Evolutionary conservation across 2,888 invertebrate species (phyloP).

Genomic region (Lordiphosa andalusiaca): DNA sequence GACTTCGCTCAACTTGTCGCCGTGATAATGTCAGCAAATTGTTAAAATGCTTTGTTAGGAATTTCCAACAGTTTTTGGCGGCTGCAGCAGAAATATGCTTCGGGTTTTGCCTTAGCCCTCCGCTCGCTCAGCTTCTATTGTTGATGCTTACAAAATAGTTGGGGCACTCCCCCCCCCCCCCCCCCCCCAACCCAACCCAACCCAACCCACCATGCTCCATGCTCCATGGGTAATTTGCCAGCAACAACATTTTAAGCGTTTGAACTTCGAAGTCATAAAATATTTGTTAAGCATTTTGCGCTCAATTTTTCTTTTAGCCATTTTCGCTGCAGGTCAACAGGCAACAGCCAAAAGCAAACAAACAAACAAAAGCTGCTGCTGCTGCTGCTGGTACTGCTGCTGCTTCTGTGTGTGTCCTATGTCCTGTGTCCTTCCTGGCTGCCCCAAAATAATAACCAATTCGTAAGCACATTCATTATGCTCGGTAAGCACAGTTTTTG

Average conservation of each 20-base stretch:
- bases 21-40: conserved; percentile 74
- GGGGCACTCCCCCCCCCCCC: conserved; percentile 25
- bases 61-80: conserved; percentile 69
- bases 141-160: conserved; percentile 37
- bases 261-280: conserved; percentile 70
- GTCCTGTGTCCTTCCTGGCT: conserved; percentile 10
- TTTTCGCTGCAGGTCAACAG: conserved; percentile 61
- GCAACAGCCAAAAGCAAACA: conserved; percentile 48
- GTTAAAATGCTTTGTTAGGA: conserved; percentile 73
- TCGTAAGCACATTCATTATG: conserved; percentile 66
- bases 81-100: conserved; percentile 11
- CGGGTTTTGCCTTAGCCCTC: conserved; percentile 10
- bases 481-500: conserved; percentile 25
- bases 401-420: conserved; percentile 1
- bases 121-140: conserved; percentile 4
- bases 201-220: too few species aligned
- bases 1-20: conserved; percentile 72
- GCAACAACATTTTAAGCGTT: conserved; percentile 61
- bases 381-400: conserved; percentile 5
- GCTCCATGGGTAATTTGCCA: conserved; percentile 64
- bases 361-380: conserved; percentile 4
- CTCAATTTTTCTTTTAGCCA: conserved; percentile 64
- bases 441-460: conserved; percentile 61
- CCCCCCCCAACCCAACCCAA: conserved; percentile 43
- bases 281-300: conserved; percentile 74